Percentiles rank a stretch among this genome's conserved stretches.
Conservation (phyloP, 2,113 vertebrate genomes). For the Dasyurus viverrinus region DNA sequence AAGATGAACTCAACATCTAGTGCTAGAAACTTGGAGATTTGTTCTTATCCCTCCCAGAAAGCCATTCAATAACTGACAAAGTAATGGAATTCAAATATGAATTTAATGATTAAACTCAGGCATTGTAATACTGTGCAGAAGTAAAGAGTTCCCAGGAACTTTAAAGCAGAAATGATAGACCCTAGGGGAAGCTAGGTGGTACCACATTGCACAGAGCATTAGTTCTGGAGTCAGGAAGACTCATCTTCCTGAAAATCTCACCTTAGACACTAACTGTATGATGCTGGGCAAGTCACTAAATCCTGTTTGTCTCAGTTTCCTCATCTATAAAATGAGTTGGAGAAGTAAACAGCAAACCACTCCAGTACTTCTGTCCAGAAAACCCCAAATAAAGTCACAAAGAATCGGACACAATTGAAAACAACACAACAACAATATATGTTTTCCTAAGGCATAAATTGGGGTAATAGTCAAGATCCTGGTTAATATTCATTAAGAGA, state of each 20-base stretch:
- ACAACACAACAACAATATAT: background rate
- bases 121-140: background rate
- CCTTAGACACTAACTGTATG: background rate
- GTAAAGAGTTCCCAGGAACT: background rate
- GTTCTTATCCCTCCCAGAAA: background rate
- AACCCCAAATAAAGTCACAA: background rate
- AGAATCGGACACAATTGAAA: background rate
- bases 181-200: background rate
- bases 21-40: background rate
- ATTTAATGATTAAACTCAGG: background rate
- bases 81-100: background rate
- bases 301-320: background rate
- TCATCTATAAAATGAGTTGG: background rate
- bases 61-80: background rate
- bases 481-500: background rate
- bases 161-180: background rate
- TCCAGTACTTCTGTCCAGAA: background rate
- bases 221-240: background rate
- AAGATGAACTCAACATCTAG: conserved; percentile 1
- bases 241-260: background rate
- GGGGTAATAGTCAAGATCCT: background rate
- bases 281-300: background rate
- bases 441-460: background rate
- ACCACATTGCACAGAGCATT: background rate
- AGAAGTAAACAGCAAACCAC: background rate